A percentile compares a stretch with the other conserved stretches of the same genome.
Conservation (phyloP, 2,888 invertebrate genomes). For the Dolichomitus sp. region DNA sequence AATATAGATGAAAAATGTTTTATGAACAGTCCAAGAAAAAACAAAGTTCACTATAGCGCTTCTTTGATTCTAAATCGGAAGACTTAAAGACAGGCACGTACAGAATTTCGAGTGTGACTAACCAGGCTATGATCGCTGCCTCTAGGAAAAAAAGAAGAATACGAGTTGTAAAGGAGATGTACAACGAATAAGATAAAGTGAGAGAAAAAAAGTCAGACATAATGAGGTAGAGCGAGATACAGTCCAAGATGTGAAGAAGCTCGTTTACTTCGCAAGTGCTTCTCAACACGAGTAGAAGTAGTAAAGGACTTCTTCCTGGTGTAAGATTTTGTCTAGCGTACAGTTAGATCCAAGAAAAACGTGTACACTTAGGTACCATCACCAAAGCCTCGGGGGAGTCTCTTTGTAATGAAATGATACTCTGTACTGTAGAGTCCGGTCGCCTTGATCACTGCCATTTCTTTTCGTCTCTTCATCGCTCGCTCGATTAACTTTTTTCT, state of each 20-base stretch:
- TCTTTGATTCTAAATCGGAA: neutral
- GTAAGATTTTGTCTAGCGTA: conserved; percentile 53
- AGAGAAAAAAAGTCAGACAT: neutral
- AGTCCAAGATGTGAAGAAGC: conserved; percentile 53
- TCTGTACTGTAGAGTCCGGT: conserved; percentile 34
- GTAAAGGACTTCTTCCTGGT: conserved; percentile 48
- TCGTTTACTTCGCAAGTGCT: conserved; percentile 57
- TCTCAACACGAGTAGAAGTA: conserved; percentile 26
- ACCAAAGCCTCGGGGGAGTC: conserved; percentile 14
- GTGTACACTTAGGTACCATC: conserved; percentile 35
- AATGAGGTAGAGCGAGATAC: conserved; percentile 7
- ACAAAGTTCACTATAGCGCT: neutral
- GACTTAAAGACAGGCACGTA: conserved; percentile 21
- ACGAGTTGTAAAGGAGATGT: conserved; percentile 32
- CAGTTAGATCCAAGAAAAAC: conserved; percentile 43
- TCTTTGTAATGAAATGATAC: neutral
- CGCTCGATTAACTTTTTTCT: conserved; percentile 55
- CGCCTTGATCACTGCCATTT: conserved; percentile 60
- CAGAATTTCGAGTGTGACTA: conserved; percentile 27
- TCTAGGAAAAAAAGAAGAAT: conserved; percentile 32
- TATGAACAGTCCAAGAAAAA: neutral
- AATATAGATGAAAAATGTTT: neutral
- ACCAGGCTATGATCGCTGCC: conserved; percentile 11
- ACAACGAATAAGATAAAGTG: conserved; percentile 18
- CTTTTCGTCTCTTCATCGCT: conserved; percentile 39